Evolutionary conservation across 2,888 invertebrate genomes (phyloP).

Genomic region (Geophilus truncorum): DNA sequence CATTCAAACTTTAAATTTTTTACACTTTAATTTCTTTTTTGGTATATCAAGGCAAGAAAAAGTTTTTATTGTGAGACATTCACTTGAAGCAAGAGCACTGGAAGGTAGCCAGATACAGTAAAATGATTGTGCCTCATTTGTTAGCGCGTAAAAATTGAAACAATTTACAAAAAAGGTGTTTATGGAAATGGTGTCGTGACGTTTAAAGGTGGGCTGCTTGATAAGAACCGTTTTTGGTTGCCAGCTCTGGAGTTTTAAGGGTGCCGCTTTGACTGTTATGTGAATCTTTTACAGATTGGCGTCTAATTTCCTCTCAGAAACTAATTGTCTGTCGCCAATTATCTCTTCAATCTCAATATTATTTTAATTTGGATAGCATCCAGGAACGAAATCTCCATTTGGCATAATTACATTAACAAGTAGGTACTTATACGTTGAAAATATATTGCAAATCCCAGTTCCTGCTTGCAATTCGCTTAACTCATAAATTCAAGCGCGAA

Average conservation of each 20-base stretch:
- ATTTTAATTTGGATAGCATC: not conserved
- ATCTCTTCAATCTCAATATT: constrained; percentile 4
- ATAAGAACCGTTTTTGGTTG: not conserved
- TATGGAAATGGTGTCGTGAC: not conserved
- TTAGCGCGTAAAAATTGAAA: not conserved
- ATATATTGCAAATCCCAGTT: not conserved
- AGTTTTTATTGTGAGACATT: not conserved
- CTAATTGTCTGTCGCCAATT: constrained; percentile 10
- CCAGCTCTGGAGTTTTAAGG: not conserved
- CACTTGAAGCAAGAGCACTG: not conserved
- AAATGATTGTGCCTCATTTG: constrained; percentile 2
- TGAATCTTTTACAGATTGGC: not conserved
- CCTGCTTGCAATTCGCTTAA: not conserved
- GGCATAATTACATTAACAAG: not conserved
- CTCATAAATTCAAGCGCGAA: not conserved
- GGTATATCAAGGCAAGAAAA: not conserved
- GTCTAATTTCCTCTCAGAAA: not conserved
- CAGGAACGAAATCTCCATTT: not conserved
- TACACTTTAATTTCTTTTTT: too few species aligned
- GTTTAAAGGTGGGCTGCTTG: not conserved
- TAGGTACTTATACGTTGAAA: not conserved
- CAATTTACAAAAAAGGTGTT: constrained; percentile 1
- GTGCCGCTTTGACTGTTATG: not conserved
- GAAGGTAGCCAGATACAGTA: not conserved
- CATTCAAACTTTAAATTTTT: too few species aligned